These are phyloP conservation scores for Graphium colonna DNA, from an alignment of 2,888 invertebrate genomes.

Conservation along the genomic window DNA sequence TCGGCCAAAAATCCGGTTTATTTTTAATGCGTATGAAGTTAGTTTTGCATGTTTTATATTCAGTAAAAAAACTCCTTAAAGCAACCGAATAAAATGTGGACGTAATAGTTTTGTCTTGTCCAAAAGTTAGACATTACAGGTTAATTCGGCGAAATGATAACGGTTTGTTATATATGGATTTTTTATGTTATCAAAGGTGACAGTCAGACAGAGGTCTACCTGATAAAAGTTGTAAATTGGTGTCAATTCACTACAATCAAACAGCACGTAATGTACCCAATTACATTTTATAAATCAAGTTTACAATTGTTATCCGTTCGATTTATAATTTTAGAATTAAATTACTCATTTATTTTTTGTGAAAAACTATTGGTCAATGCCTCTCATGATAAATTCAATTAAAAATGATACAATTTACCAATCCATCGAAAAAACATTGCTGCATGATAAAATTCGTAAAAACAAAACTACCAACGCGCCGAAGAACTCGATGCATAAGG, in stretches of 20 bases:
- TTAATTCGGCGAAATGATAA: too few relatives aligned
- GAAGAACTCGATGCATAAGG: constrained; percentile 29
- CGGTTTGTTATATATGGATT: too few relatives aligned
- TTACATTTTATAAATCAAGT: too few relatives aligned
- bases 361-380: background rate
- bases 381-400: background rate
- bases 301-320: too few relatives aligned
- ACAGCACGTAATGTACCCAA: background rate
- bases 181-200: background rate
- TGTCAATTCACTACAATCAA: background rate
- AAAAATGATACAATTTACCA: background rate
- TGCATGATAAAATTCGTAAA: constrained; percentile 2
- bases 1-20: too few relatives aligned
- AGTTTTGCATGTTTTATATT: too few relatives aligned
- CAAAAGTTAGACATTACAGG: too few relatives aligned
- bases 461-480: background rate
- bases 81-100: too few relatives aligned
- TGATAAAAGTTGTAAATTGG: background rate
- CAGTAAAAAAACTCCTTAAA: too few relatives aligned
- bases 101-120: too few relatives aligned
- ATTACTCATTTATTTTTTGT: background rate
- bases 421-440: background rate
- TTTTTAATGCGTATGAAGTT: too few relatives aligned
- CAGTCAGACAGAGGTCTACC: background rate
- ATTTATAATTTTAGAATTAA: too few relatives aligned